Percentiles rank a stretch among this genome's conserved stretches.
Conservation (phyloP, 1,140 invertebrate species). For the Phymastichus coffea region DNA sequence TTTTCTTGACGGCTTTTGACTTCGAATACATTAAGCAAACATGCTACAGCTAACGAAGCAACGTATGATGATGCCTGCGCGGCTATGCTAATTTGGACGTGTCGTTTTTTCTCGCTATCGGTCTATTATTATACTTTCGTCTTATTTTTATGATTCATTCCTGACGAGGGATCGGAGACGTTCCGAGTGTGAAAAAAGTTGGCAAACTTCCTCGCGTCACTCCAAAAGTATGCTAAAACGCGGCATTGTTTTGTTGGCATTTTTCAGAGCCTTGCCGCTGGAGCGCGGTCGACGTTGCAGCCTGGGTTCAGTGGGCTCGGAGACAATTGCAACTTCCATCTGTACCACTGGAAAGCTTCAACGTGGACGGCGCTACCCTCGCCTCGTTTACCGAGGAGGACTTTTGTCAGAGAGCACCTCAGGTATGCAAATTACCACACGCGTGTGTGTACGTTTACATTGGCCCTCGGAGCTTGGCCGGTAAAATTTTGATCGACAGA, state of each 20-base stretch:
- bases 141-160: too few species aligned
- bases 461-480: too few species aligned
- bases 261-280: conserved; percentile 87
- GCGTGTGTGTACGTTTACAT: too few species aligned
- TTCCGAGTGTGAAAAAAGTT: too few species aligned
- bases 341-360: conserved; percentile 72
- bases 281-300: conserved; percentile 78
- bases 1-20: background rate
- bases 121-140: too few species aligned
- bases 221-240: background rate
- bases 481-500: too few species aligned
- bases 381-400: conserved; percentile 79
- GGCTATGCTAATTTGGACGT: background rate
- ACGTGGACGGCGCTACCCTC: conserved; percentile 75
- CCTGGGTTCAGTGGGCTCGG: conserved; percentile 84
- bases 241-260: background rate
- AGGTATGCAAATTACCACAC: conserved; percentile 61
- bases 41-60: background rate
- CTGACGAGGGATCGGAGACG: too few species aligned
- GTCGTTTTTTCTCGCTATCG: background rate
- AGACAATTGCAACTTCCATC: conserved; percentile 72
- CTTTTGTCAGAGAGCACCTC: conserved; percentile 76
- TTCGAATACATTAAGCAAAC: background rate
- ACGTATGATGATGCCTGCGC: background rate
- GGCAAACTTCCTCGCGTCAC: too few species aligned